A percentile compares a stretch with the other conserved stretches of the same genome.
These are phyloP conservation scores for Ciconia boyciana DNA, from an alignment of 2,113 vertebrate genomes.

Conservation along the genomic window DNA sequence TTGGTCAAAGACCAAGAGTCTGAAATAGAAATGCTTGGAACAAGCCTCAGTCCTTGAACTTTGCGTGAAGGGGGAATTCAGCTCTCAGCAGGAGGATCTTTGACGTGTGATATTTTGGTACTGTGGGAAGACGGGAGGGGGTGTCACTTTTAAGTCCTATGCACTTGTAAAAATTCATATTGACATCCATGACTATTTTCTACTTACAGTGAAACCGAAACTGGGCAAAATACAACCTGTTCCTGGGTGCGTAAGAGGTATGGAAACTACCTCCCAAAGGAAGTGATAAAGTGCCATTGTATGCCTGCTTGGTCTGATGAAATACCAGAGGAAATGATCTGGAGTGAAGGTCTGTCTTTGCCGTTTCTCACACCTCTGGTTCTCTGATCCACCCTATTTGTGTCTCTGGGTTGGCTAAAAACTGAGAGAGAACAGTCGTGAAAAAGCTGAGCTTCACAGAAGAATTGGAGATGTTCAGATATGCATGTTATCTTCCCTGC, in stretches of 20 bases:
- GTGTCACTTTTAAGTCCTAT: background rate
- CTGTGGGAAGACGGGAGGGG: background rate
- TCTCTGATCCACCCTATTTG: background rate
- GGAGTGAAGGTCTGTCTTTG: background rate
- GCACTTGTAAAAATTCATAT: background rate
- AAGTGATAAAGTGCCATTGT: background rate
- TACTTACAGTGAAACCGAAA: background rate
- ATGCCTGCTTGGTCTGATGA: background rate
- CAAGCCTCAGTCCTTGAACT: background rate
- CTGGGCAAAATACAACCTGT: background rate
- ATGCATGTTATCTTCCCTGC: background rate
- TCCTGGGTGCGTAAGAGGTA: background rate
- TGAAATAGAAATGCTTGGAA: conserved; percentile 47
- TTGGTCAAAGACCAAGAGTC: conserved; percentile 51
- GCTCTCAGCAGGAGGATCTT: conserved; percentile 29
- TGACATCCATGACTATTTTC: background rate
- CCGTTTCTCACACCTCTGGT: background rate
- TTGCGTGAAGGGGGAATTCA: conserved; percentile 15
- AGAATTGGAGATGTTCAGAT: background rate
- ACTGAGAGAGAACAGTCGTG: background rate
- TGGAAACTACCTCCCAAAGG: background rate
- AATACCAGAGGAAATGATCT: background rate
- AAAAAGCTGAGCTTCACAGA: background rate
- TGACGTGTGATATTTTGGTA: conserved; percentile 30
- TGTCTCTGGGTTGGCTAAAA: background rate